Conservation (phyloP, 2,113 vertebrate species). For the Synodontis membranacea region DNA sequence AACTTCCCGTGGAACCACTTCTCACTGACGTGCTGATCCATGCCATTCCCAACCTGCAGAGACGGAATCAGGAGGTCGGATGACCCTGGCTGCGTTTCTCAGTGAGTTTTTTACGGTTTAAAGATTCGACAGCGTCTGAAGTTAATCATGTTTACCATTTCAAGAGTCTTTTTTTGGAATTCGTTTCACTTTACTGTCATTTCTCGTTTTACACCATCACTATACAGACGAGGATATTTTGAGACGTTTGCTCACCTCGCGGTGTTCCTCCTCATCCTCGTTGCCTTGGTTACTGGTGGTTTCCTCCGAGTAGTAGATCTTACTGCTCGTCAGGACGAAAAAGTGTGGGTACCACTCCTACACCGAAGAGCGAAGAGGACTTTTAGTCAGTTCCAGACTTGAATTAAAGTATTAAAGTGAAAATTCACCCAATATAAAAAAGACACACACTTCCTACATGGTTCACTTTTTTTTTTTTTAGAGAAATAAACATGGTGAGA, state of each 20-base stretch:
- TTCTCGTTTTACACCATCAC: not conserved
- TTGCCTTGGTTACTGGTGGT: conserved; percentile 89
- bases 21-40: conserved; percentile 90
- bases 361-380: not conserved
- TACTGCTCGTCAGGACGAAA: conserved; percentile 96
- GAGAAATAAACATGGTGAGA: not conserved
- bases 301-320: conserved; percentile 98
- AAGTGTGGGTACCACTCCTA: conserved; percentile 99
- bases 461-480: too few relatives aligned
- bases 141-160: not conserved
- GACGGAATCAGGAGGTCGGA: not conserved
- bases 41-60: conserved; percentile 80
- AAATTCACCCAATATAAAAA: too few relatives aligned
- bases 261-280: conserved; percentile 94
- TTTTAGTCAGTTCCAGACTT: not conserved
- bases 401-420: not conserved
- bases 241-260: conserved; percentile 78
- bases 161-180: too few relatives aligned
- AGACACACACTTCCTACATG: not conserved
- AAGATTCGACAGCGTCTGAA: not conserved
- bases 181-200: not conserved
- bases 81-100: not conserved
- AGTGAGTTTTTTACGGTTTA: not conserved
- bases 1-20: conserved; percentile 98
- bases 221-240: not conserved